Conservation (phyloP, 2,797 vertebrate species). For the Esox masquinongy region DNA sequence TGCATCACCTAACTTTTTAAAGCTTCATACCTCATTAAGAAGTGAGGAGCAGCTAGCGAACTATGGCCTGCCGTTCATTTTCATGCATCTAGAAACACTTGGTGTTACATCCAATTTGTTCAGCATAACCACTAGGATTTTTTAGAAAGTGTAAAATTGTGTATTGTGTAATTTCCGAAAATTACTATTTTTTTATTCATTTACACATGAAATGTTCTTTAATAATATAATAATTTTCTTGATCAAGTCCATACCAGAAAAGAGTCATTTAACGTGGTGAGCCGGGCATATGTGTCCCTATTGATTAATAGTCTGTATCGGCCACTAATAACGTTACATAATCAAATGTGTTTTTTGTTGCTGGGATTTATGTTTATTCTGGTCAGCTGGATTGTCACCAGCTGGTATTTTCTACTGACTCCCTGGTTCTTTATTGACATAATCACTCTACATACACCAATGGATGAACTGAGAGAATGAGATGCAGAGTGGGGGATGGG, state of each 20-base stretch:
- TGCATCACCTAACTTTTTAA: too few relatives aligned
- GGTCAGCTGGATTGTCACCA: constrained; percentile 11
- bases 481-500: neutral
- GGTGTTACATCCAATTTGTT: too few relatives aligned
- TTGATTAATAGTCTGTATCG: constrained; percentile 25
- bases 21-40: too few relatives aligned
- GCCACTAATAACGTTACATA: constrained; percentile 38
- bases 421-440: neutral
- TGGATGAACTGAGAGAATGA: neutral
- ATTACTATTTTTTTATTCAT: too few relatives aligned
- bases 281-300: constrained; percentile 11
- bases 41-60: too few relatives aligned
- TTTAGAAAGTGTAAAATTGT: too few relatives aligned
- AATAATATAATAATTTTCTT: neutral
- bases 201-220: neutral
- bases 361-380: constrained; percentile 27
- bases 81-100: too few relatives aligned
- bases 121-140: too few relatives aligned
- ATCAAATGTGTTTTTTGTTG: constrained; percentile 24
- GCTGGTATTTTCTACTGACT: constrained; percentile 9
- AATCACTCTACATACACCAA: constrained; percentile 10
- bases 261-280: neutral
- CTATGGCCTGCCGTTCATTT: too few relatives aligned
- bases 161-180: too few relatives aligned
- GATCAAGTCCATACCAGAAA: neutral